Conservation (phyloP, 2,797 vertebrate species). For the Vultur gryphus region DNA sequence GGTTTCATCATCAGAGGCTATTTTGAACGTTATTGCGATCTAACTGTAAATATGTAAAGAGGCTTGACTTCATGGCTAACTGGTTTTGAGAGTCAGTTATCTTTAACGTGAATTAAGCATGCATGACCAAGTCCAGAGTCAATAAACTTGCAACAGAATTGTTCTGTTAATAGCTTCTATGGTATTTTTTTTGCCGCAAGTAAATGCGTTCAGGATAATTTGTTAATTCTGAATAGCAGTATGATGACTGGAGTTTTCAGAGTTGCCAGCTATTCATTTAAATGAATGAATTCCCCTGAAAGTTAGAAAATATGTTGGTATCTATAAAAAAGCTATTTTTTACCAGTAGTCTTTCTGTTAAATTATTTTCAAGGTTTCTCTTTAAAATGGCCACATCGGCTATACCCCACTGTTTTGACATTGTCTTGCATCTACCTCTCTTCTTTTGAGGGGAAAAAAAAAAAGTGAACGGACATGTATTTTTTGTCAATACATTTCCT, state of each 20-base stretch:
- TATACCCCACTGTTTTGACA: fast-evolving
- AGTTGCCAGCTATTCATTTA: not conserved
- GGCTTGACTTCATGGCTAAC: not conserved
- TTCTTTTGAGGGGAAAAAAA: not conserved
- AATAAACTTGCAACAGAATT: no score
- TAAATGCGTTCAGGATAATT: not conserved
- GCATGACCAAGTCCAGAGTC: not conserved
- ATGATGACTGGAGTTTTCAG: not conserved
- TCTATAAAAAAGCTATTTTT: not conserved
- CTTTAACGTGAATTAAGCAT: not conserved
- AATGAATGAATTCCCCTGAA: fast-evolving
- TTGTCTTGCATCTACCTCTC: not conserved
- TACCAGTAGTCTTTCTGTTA: not conserved
- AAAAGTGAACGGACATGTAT: fast-evolving
- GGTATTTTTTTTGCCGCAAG: fast-evolving
- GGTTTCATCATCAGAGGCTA: not conserved
- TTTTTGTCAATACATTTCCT: fast-evolving
- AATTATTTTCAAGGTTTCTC: not conserved
- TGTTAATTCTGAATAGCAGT: not conserved
- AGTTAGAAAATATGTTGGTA: not conserved
- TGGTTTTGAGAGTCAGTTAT: not conserved
- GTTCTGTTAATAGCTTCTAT: not conserved
- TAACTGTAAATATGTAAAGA: no score
- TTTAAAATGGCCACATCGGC: not conserved
- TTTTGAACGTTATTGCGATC: not conserved